These are phyloP conservation scores for Artemia franciscana DNA, from an alignment of 1,140 invertebrate species.

Conservation along the genomic window DNA sequence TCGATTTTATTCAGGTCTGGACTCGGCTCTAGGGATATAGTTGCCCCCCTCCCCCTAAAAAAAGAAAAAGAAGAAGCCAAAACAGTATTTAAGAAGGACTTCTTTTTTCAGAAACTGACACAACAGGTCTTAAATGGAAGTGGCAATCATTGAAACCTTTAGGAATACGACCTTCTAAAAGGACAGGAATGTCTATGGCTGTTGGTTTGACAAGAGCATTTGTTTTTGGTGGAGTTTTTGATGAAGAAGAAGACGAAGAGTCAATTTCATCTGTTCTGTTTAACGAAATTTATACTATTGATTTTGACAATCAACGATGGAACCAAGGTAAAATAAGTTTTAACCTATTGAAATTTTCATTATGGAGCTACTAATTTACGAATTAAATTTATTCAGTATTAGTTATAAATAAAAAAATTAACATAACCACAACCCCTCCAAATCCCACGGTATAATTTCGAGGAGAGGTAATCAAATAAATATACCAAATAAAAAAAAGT, in stretches of 20 bases:
- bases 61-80: no score
- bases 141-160: conserved; percentile 43
- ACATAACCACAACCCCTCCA: no score
- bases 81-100: background rate
- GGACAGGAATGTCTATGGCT: conserved; percentile 36
- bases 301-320: conserved; percentile 50
- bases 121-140: conserved; percentile 41
- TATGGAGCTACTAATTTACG: no score
- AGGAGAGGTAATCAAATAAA: no score
- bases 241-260: conserved; percentile 57
- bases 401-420: no score
- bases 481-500: no score
- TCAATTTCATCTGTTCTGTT: conserved; percentile 51
- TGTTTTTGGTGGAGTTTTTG: conserved; percentile 56
- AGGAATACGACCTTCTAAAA: conserved; percentile 34
- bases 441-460: no score
- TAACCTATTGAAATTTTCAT: no score
- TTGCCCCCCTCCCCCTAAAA: no score
- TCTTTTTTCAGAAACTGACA: conserved; percentile 29
- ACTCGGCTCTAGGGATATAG: no score
- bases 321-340: conserved; percentile 27
- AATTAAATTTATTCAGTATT: no score
- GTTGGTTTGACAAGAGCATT: conserved; percentile 28
- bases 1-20: no score
- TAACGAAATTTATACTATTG: conserved; percentile 52